These are phyloP conservation scores for Drosophila asahinai DNA, from an alignment of 1,140 invertebrate genomes.

Conservation along the genomic window DNA sequence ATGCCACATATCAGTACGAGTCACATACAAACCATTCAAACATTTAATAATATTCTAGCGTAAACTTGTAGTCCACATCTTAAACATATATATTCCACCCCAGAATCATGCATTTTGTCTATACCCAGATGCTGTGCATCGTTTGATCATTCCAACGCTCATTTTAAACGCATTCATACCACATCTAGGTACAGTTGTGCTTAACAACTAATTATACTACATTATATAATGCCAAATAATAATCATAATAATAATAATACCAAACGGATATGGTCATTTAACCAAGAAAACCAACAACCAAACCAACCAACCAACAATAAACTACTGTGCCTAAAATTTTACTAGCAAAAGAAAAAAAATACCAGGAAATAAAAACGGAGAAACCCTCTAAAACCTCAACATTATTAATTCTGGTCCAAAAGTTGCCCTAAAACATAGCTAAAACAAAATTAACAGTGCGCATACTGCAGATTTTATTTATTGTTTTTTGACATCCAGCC, in stretches of 20 bases:
- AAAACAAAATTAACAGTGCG: slow-evolving; percentile 62
- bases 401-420: slow-evolving; percentile 69
- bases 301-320: slow-evolving; percentile 58
- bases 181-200: slow-evolving; percentile 78
- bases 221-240: slow-evolving; percentile 65
- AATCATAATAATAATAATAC: slow-evolving; percentile 76
- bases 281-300: slow-evolving; percentile 71
- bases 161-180: slow-evolving; percentile 53
- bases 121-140: slow-evolving; percentile 73
- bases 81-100: slow-evolving; percentile 53
- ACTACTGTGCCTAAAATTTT: slow-evolving; percentile 70
- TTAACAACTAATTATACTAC: slow-evolving; percentile 75
- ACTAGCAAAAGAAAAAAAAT: slow-evolving; percentile 41
- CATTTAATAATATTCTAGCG: slow-evolving; percentile 40
- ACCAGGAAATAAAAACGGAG: slow-evolving; percentile 41
- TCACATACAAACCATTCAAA: slow-evolving; percentile 46
- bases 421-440: slow-evolving; percentile 62
- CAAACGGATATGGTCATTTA: slow-evolving; percentile 85
- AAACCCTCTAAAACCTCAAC: slow-evolving; percentile 56
- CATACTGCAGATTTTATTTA: slow-evolving; percentile 32
- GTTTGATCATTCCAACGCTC: slow-evolving; percentile 48
- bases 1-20: slow-evolving; percentile 43
- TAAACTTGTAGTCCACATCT: slow-evolving; percentile 69
- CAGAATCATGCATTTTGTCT: slow-evolving; percentile 76
- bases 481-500: slow-evolving; percentile 55